These are phyloP conservation scores for Epizoanthus stellaris DNA, from an alignment of 92 coral and sea anemone species.

Conservation along the genomic window DNA sequence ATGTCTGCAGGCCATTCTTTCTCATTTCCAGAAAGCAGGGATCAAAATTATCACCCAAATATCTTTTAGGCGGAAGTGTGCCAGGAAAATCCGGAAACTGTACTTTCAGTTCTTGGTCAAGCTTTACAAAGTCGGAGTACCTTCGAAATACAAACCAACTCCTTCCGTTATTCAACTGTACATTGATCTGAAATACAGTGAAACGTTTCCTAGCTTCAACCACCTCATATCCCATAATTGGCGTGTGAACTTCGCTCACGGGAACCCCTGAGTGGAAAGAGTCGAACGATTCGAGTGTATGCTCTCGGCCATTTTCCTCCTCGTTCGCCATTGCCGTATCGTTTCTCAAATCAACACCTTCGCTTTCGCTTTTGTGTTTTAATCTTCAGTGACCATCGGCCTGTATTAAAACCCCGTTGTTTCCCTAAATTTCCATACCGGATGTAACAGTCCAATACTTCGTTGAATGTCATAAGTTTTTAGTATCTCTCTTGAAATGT, in stretches of 20 bases:
- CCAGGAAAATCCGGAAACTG: constrained; percentile 63
- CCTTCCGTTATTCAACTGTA: constrained; percentile 72
- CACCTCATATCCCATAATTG: constrained; percentile 91
- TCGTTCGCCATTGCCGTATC: constrained; percentile 39
- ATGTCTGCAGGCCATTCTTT: constrained; percentile 79
- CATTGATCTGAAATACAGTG: constrained; percentile 91
- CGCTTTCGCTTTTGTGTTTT: neutral
- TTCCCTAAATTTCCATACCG: too few relatives aligned
- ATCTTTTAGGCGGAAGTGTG: constrained; percentile 88
- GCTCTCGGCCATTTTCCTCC: constrained; percentile 38
- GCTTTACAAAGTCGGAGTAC: constrained; percentile 88
- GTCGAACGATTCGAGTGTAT: constrained; percentile 51
- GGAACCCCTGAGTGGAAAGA: constrained; percentile 25
- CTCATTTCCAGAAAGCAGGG: constrained; percentile 78
- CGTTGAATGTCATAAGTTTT: too few relatives aligned
- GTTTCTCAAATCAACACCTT: constrained; percentile 5
- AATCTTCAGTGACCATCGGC: too few relatives aligned
- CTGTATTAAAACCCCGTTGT: too few relatives aligned
- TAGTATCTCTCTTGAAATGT: too few relatives aligned
- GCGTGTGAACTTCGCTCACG: constrained; percentile 73
- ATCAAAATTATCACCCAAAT: constrained; percentile 89
- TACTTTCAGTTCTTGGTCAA: constrained; percentile 78
- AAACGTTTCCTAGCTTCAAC: constrained; percentile 91
- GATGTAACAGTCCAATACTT: too few relatives aligned
- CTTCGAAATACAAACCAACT: constrained; percentile 94